phyloP scores from a whole-genome alignment of 2,797 vertebrate genomes.

The Rhinophrynus dorsalis region DNA sequence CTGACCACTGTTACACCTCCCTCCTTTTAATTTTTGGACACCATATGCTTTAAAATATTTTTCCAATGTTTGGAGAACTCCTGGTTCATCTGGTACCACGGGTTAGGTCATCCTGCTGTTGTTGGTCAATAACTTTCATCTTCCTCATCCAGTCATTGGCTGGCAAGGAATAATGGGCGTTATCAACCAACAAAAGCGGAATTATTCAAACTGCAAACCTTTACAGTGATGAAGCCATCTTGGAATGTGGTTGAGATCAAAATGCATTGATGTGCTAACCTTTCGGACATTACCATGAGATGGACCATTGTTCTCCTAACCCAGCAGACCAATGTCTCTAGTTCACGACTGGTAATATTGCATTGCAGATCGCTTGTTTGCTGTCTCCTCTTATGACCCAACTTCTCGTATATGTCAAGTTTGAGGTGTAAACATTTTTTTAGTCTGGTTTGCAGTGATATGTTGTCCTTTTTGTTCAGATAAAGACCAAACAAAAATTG shows the following conservation, averaged over 20 bases:
- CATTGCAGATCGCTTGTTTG: not conserved
- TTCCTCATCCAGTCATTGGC: too few relatives aligned
- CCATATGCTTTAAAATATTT: too few relatives aligned
- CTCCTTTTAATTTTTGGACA: not conserved
- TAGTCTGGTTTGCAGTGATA: conserved; percentile 36
- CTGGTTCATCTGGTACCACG: too few relatives aligned
- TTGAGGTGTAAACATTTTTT: conserved; percentile 12
- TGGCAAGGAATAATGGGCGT: too few relatives aligned
- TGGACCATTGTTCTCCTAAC: not conserved
- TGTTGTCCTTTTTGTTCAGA: conserved; percentile 2
- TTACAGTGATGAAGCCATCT: too few relatives aligned
- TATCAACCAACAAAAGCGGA: too few relatives aligned
- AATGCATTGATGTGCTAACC: too few relatives aligned
- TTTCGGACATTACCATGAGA: too few relatives aligned
- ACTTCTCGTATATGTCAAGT: not conserved
- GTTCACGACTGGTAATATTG: not conserved
- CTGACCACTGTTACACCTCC: not conserved
- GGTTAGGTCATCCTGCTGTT: not conserved
- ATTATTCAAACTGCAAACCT: too few relatives aligned
- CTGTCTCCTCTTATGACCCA: not conserved
- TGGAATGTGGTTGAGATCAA: too few relatives aligned
- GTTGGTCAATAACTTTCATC: not conserved
- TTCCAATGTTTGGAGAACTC: too few relatives aligned
- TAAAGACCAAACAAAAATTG: conserved; percentile 42
- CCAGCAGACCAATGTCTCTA: not conserved